Evolutionary conservation across 2,888 invertebrate species (phyloP).

Genomic region (Diachrysia chrysitis): DNA sequence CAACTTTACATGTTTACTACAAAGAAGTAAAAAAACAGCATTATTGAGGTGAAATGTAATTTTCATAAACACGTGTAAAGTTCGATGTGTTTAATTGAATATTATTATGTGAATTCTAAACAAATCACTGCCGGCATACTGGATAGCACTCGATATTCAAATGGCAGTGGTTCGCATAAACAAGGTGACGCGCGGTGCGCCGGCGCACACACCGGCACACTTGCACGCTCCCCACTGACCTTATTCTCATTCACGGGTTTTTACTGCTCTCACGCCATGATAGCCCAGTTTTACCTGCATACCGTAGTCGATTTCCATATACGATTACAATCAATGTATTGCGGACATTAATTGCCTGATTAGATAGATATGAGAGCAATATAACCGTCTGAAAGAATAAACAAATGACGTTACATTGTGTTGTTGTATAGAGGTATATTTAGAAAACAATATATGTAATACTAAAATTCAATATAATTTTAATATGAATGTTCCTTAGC

Average conservation of each 20-base stretch:
- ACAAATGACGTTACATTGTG: neutral
- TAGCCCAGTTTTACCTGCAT: slow-evolving; percentile 27
- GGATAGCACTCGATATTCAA: slow-evolving; percentile 40
- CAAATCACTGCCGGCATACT: slow-evolving; percentile 25
- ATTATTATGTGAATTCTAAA: neutral
- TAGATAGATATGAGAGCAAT: neutral
- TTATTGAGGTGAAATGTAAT: neutral
- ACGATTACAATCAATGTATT: slow-evolving; percentile 2
- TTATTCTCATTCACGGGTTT: slow-evolving; percentile 56
- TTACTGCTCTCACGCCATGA: slow-evolving; percentile 50
- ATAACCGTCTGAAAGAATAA: neutral
- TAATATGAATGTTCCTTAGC: neutral
- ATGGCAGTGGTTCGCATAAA: slow-evolving; percentile 42
- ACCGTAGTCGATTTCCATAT: neutral
- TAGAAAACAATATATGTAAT: slow-evolving; percentile 5
- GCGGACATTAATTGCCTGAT: neutral
- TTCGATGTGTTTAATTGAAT: neutral
- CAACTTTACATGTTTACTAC: slow-evolving; percentile 2
- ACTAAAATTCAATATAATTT: neutral
- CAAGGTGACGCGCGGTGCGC: slow-evolving; percentile 29
- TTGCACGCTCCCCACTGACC: slow-evolving; percentile 58
- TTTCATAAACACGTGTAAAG: neutral
- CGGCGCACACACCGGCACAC: slow-evolving; percentile 38
- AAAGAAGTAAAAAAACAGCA: neutral
- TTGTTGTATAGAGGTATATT: neutral